Evolutionary conservation across 1,140 invertebrate species (phyloP).

Genomic region (Drosophila nigromelanica): DNA sequence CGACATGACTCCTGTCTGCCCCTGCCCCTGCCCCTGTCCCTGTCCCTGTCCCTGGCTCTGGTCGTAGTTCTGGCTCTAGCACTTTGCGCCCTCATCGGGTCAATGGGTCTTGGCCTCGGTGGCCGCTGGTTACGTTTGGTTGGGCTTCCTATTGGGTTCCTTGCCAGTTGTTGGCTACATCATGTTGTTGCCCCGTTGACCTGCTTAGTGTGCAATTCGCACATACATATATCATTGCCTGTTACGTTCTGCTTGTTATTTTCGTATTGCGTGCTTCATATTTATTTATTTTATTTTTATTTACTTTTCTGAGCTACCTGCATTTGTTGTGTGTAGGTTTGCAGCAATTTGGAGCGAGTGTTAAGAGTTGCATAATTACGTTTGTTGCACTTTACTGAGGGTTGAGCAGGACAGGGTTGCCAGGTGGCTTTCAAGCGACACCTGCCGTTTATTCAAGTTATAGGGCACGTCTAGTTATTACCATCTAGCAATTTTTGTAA

Average conservation of each 20-base stretch:
- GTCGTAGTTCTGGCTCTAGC: slow-evolving; percentile 1
- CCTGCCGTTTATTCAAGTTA: neutral
- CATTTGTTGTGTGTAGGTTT: slow-evolving; percentile 56
- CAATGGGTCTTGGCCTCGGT: slow-evolving; percentile 39
- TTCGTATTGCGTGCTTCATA: slow-evolving; percentile 68
- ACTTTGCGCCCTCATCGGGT: slow-evolving; percentile 19
- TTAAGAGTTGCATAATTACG: slow-evolving; percentile 77
- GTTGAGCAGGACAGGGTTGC: slow-evolving; percentile 34
- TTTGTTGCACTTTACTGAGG: slow-evolving; percentile 46
- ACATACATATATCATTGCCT: slow-evolving; percentile 59
- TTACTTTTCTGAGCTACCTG: slow-evolving; percentile 50
- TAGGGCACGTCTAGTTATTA: neutral
- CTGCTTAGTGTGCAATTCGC: slow-evolving; percentile 58
- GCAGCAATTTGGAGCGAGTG: slow-evolving; percentile 55
- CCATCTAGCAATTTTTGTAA: neutral
- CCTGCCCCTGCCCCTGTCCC: slow-evolving; percentile 4
- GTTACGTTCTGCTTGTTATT: slow-evolving; percentile 52
- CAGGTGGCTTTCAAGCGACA: slow-evolving; percentile 6
- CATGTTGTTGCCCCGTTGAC: slow-evolving; percentile 54
- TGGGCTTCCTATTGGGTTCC: slow-evolving; percentile 62
- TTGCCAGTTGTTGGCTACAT: slow-evolving; percentile 6
- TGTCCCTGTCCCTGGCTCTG: slow-evolving; percentile 1
- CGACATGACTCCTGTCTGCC: slow-evolving; percentile 64
- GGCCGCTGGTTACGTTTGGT: slow-evolving; percentile 31
- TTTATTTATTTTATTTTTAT: slow-evolving; percentile 4